Percentiles rank a stretch among this genome's conserved stretches.
Evolutionary conservation across 2,888 invertebrate genomes (phyloP).

Genomic region (Entomobrya multifasciata): DNA sequence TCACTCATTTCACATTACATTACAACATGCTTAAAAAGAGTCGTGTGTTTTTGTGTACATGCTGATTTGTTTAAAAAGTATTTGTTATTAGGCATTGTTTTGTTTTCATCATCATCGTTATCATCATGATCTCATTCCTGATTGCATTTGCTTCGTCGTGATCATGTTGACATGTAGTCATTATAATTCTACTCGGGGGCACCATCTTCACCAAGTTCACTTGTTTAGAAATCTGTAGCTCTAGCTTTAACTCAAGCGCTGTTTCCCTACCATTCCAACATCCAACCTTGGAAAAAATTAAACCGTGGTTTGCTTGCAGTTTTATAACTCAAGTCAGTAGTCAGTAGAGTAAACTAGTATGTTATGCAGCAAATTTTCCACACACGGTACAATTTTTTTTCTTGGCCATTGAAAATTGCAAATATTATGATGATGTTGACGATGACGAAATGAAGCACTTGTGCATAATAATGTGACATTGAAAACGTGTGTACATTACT

Average conservation of each 20-base stretch:
- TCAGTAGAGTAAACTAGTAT: too few relatives aligned
- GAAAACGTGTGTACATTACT: background rate
- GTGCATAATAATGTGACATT: slow-evolving; percentile 44
- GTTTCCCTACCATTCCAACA: background rate
- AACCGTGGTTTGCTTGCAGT: slow-evolving; percentile 47
- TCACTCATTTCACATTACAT: background rate
- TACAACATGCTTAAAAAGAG: background rate
- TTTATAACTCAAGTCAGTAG: background rate
- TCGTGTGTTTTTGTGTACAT: background rate
- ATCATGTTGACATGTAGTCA: background rate
- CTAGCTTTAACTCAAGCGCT: too few relatives aligned
- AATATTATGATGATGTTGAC: background rate
- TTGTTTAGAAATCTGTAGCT: too few relatives aligned
- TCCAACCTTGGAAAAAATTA: slow-evolving; percentile 66
- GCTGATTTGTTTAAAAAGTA: background rate
- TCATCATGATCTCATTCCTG: slow-evolving; percentile 21
- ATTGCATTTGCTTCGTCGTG: slow-evolving; percentile 26
- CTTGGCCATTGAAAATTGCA: too few relatives aligned
- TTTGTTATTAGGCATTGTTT: background rate
- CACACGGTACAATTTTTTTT: too few relatives aligned
- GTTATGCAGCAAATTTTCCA: too few relatives aligned
- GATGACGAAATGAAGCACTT: background rate
- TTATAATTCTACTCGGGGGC: slow-evolving; percentile 29
- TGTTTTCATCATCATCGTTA: background rate
- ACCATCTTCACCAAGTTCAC: slow-evolving; percentile 12